These are phyloP conservation scores for Sphinx pinastri DNA, from an alignment of 2,888 invertebrate genomes.

Conservation along the genomic window DNA sequence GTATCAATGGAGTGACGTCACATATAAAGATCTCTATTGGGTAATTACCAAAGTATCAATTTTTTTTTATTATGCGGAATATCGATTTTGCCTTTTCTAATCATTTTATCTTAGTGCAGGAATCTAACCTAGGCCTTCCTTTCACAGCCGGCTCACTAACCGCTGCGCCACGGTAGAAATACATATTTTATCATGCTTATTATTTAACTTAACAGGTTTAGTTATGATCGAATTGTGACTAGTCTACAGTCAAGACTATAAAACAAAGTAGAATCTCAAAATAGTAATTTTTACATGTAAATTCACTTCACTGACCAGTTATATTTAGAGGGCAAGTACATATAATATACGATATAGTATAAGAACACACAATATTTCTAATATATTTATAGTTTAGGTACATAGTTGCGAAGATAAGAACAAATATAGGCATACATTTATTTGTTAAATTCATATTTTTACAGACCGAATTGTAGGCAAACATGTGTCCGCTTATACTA, in stretches of 20 bases:
- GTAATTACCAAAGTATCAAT: no score
- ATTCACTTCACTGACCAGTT: not conserved
- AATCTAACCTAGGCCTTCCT: no score
- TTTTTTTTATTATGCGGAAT: no score
- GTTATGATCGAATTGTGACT: no score
- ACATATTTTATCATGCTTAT: no score
- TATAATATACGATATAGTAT: slow-evolving; percentile 8
- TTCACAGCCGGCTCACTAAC: no score
- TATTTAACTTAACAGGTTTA: no score
- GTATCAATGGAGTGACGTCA: not conserved
- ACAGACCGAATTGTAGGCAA: slow-evolving; percentile 12
- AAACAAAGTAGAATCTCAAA: no score
- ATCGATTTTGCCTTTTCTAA: not conserved
- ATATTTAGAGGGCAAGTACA: slow-evolving; percentile 23
- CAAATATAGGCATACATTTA: slow-evolving; percentile 1
- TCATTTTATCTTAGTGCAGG: no score
- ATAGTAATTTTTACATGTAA: no score
- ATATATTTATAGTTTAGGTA: slow-evolving; percentile 3
- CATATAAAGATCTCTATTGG: not conserved
- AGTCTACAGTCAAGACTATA: no score
- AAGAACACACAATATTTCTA: not conserved
- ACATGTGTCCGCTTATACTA: not conserved
- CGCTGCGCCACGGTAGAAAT: no score
- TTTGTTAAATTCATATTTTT: not conserved
- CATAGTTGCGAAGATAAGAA: slow-evolving; percentile 11